Evolutionary conservation across 2,888 invertebrate species (phyloP).

Genomic region (Sacculina carcini): DNA sequence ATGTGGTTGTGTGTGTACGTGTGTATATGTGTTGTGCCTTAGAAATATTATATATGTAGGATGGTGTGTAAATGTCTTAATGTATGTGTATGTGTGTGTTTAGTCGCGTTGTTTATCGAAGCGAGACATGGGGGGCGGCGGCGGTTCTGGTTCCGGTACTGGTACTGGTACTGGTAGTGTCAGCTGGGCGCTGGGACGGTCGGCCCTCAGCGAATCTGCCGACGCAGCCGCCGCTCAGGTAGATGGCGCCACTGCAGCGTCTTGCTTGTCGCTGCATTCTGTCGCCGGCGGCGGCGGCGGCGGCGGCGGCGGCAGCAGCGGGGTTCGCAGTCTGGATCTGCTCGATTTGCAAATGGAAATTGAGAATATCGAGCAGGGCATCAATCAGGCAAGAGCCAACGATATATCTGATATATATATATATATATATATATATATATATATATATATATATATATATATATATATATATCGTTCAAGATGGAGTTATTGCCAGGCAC

Average conservation of each 20-base stretch:
- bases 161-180: too few species aligned
- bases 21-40: too few species aligned
- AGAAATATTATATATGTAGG: too few species aligned
- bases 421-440: constrained; percentile 4
- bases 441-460: constrained; percentile 1
- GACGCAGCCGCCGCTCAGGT: constrained; percentile 2
- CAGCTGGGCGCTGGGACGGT: neutral
- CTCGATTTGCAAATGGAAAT: constrained; percentile 66
- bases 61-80: too few species aligned
- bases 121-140: too few species aligned
- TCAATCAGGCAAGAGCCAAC: constrained; percentile 37
- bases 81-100: too few species aligned
- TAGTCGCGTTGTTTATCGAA: too few species aligned
- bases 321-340: constrained; percentile 44
- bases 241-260: constrained; percentile 7
- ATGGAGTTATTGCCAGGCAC: too few species aligned
- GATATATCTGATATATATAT: constrained; percentile 7
- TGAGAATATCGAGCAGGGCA: constrained; percentile 55
- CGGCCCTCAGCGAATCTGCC: neutral
- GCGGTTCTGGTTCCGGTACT: too few species aligned
- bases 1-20: too few species aligned
- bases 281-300: constrained; percentile 11
- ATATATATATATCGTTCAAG: too few species aligned
- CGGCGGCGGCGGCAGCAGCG: constrained; percentile 19
- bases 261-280: constrained; percentile 8